Evolutionary conservation across 2,797 vertebrate species (phyloP), one percentile per base, ranked within the genome.

Genomic region (Picus viridis): DNA sequence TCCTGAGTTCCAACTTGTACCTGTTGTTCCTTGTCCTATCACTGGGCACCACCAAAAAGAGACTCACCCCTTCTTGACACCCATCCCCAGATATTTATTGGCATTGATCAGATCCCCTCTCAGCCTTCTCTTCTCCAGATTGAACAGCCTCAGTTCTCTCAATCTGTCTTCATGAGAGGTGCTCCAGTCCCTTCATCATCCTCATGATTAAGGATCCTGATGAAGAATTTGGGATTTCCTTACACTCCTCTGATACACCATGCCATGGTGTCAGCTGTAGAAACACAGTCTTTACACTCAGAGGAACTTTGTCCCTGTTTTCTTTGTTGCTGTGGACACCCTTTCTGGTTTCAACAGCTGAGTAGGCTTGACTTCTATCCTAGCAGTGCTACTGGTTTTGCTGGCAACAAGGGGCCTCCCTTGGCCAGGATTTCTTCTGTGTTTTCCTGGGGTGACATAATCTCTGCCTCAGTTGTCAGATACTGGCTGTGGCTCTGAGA

Each of bases 201-300:
- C 49, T 51, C 23, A 13, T 49, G 22, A 51, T 24, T 24, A 51
- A 51, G 49, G 49, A 51, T 53, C 23, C 36, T 30, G 26, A 19
- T 26, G 6, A 63, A 36, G 17, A 17, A 51, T 9, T 2, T 49
- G 22, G 15, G 68, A 7, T 68, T 71, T 12, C 63, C 73, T 32
- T 45, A 6, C 1, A 1, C 61, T 77, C 16, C 26, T 51, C 41
- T 80, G 47, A 9, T 45, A 24, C 15, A 6, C 0, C 0, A 2
- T 56, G 64, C 16, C 6, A 1, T 39, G 19, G 17, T 54, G 11
- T 72, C 32, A 87, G 29, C 30, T 14, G 20, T 32, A 59, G 59
- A 83, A 59, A n/a, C 30, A 23, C 30, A 23, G 0, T 65, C 45
- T 69, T 58, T 20, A 12, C 14, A 1, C 9, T 57, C 77, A 4